These are phyloP conservation scores for Noctua comes DNA, from an alignment of 2,888 invertebrate species.

Conservation along the genomic window DNA sequence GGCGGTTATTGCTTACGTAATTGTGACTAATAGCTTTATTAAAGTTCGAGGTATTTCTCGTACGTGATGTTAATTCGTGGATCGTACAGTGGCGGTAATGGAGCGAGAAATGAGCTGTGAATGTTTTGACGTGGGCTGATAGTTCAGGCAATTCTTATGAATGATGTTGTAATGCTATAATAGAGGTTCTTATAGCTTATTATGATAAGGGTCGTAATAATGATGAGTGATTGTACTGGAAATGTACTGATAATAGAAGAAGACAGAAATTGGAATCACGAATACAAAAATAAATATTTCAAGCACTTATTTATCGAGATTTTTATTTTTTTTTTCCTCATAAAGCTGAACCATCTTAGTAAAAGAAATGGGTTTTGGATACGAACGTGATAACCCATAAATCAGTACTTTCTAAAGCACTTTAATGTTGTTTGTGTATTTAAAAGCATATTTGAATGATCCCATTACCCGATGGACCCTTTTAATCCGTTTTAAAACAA, in stretches of 20 bases:
- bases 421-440: neutral
- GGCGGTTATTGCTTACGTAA: slow-evolving; percentile 43
- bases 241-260: neutral
- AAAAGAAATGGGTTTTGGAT: neutral
- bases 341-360: neutral
- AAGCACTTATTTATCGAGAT: neutral
- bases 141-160: slow-evolving; percentile 1
- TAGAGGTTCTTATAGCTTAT: neutral
- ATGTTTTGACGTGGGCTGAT: slow-evolving; percentile 2
- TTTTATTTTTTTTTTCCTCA: neutral
- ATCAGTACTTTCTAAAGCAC: neutral
- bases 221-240: neutral
- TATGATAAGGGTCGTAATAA: neutral
- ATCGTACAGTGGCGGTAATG: neutral
- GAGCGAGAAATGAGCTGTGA: slow-evolving; percentile 15
- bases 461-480: neutral
- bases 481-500: neutral
- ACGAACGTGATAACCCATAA: neutral
- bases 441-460: neutral
- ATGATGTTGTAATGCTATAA: neutral
- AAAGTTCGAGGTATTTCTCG: slow-evolving; percentile 17
- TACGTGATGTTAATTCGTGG: slow-evolving; percentile 34
- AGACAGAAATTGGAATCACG: neutral
- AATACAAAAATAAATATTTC: neutral
- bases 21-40: slow-evolving; percentile 30